Conservation (phyloP, 2,888 invertebrate genomes). For the Parnassius apollo region DNA sequence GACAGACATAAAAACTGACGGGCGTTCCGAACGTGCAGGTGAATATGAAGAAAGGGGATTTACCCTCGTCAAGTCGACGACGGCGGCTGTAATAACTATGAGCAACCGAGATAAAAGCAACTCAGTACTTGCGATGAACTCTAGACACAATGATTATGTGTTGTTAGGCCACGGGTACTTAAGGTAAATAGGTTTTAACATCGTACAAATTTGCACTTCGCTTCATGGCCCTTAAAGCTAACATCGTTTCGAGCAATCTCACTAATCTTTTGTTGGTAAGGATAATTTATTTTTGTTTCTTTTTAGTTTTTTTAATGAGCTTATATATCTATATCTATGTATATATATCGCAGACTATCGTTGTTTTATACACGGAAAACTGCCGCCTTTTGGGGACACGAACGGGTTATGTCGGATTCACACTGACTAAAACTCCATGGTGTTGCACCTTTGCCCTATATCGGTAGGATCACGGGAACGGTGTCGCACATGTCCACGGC, state of each 20-base stretch:
- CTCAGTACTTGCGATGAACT: conserved; percentile 43
- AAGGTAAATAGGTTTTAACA: conserved; percentile 9
- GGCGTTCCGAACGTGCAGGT: conserved; percentile 40
- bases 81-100: conserved; percentile 62
- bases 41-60: conserved; percentile 75
- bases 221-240: conserved; percentile 5
- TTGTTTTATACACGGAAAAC: too few species aligned
- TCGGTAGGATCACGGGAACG: too few species aligned
- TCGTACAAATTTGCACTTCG: conserved; percentile 16
- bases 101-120: conserved; percentile 60
- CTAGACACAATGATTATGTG: conserved; percentile 35
- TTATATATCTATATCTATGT: too few species aligned
- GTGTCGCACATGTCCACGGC: too few species aligned
- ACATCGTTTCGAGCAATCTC: neutral
- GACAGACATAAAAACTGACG: conserved; percentile 47
- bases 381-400: too few species aligned
- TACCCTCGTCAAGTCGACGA: conserved; percentile 71
- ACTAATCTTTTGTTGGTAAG: too few species aligned
- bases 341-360: too few species aligned
- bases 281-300: too few species aligned
- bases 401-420: too few species aligned
- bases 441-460: too few species aligned
- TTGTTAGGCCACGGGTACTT: conserved; percentile 11
- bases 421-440: too few species aligned
- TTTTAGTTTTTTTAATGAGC: too few species aligned